These are phyloP conservation scores for Drosophila koepferae DNA, from an alignment of 2,888 invertebrate genomes.

Conservation along the genomic window DNA sequence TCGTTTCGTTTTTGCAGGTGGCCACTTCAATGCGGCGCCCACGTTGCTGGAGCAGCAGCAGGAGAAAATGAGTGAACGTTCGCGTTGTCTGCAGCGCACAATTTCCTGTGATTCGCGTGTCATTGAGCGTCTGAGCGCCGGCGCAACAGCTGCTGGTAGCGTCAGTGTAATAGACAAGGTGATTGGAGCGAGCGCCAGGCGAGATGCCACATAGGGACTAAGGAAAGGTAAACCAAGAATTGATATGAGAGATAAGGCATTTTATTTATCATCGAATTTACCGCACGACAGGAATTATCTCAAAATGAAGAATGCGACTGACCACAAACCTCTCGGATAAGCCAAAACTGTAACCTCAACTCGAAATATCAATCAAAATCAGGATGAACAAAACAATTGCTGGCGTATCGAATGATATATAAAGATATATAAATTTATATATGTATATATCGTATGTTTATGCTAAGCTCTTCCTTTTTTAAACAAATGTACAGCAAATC, in stretches of 20 bases:
- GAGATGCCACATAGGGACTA: slow-evolving; percentile 53
- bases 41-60: slow-evolving; percentile 94
- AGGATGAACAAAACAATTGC: slow-evolving; percentile 8
- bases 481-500: slow-evolving; percentile 25
- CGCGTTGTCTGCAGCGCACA: slow-evolving; percentile 69
- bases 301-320: slow-evolving; percentile 2
- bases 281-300: not conserved
- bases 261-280: too few species aligned
- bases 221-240: slow-evolving; percentile 7
- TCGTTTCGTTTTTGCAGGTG: slow-evolving; percentile 84
- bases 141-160: slow-evolving; percentile 16
- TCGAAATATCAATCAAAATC: slow-evolving; percentile 18
- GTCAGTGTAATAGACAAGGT: slow-evolving; percentile 40
- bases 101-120: slow-evolving; percentile 76
- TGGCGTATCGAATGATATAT: slow-evolving; percentile 9
- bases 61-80: slow-evolving; percentile 93
- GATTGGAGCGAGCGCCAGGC: slow-evolving; percentile 34
- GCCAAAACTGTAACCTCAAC: slow-evolving; percentile 23
- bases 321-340: slow-evolving; percentile 1
- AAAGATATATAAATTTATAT: not conserved
- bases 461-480: slow-evolving; percentile 33
- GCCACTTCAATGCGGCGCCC: slow-evolving; percentile 93
- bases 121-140: slow-evolving; percentile 59
- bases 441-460: not conserved
- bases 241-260: not conserved